phyloP scores from a whole-genome alignment of 2,888 invertebrate genomes.

The Sipha maydis region DNA sequence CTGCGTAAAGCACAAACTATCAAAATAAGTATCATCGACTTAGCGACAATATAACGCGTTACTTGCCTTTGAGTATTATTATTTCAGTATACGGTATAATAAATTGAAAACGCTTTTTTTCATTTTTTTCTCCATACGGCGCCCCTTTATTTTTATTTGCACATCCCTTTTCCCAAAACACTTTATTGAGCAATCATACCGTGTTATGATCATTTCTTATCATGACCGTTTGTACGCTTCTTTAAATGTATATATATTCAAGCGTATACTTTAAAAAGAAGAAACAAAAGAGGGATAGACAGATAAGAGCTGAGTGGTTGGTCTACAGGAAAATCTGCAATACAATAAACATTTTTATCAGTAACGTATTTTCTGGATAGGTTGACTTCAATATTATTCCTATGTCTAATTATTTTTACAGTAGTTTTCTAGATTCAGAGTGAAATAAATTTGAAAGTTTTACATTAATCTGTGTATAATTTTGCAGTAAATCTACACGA shows the following conservation, averaged over 20 bases:
- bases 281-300: conserved; percentile 31
- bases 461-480: no score
- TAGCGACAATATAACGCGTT: conserved; percentile 53
- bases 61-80: conserved; percentile 47
- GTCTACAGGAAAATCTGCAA: no score
- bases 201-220: conserved; percentile 50
- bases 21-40: conserved; percentile 61
- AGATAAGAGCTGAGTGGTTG: no score
- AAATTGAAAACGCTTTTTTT: conserved; percentile 58
- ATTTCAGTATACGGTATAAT: conserved; percentile 35
- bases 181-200: conserved; percentile 47
- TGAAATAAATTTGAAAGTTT: no score
- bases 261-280: not conserved
- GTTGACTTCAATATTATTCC: no score
- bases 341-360: no score
- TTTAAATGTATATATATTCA: not conserved
- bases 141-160: conserved; percentile 45
- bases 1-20: conserved; percentile 35
- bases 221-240: conserved; percentile 17
- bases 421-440: no score
- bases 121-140: not conserved
- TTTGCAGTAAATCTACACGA: no score
- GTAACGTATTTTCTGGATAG: no score
- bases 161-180: conserved; percentile 39
- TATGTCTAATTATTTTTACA: no score